Conservation (phyloP, 1,140 invertebrate species). For the Drosophila triauraria region DNA sequence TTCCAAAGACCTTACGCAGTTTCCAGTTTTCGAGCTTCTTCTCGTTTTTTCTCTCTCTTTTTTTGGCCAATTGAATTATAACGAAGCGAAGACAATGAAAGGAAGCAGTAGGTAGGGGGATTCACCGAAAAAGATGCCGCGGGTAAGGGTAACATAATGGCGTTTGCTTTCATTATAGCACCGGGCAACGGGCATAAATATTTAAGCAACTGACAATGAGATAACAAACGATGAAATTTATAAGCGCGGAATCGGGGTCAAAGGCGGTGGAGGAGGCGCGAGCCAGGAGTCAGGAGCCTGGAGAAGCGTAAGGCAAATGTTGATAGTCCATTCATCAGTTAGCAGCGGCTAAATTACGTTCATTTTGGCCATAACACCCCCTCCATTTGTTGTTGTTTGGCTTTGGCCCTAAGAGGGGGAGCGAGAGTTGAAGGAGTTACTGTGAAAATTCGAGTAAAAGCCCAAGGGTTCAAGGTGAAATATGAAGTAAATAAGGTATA, state of each 20-base stretch:
- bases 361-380: slow-evolving; percentile 22
- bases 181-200: slow-evolving; percentile 69
- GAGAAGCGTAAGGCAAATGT: slow-evolving; percentile 37
- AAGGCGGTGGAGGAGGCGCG: slow-evolving; percentile 15
- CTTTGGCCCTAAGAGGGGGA: neutral
- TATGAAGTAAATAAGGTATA: neutral
- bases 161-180: slow-evolving; percentile 80
- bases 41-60: slow-evolving; percentile 1
- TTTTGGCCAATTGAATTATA: slow-evolving; percentile 81
- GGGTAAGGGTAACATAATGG: slow-evolving; percentile 61
- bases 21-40: slow-evolving; percentile 34
- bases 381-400: neutral
- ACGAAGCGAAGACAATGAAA: slow-evolving; percentile 62
- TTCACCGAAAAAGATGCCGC: slow-evolving; percentile 20
- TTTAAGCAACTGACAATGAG: slow-evolving; percentile 81
- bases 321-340: slow-evolving; percentile 63
- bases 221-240: slow-evolving; percentile 66
- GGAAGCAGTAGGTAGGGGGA: neutral
- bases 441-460: neutral
- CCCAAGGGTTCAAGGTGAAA: slow-evolving; percentile 13
- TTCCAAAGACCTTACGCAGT: slow-evolving; percentile 53
- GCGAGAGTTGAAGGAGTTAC: neutral
- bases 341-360: slow-evolving; percentile 54
- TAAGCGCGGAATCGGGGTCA: slow-evolving; percentile 59
- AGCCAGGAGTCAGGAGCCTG: neutral